phyloP scores from a whole-genome alignment of 2,888 invertebrate species.

The Trisateles emortualis region DNA sequence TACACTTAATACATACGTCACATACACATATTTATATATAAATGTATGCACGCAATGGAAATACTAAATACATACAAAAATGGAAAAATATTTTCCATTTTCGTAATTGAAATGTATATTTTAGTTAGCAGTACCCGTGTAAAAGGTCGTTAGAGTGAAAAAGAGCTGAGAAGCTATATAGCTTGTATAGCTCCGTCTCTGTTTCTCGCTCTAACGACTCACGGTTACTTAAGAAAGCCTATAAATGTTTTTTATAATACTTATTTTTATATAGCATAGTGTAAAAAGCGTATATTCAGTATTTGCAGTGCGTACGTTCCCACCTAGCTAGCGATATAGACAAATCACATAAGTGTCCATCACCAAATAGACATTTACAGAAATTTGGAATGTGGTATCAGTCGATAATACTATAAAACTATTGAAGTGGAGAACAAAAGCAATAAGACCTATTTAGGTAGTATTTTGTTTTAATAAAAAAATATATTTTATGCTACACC shows the following conservation, averaged over 20 bases:
- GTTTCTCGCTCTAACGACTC: too few relatives aligned
- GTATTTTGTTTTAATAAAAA: constrained; percentile 3
- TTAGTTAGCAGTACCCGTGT: constrained; percentile 14
- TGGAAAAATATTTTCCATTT: background rate
- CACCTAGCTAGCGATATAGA: constrained; percentile 47
- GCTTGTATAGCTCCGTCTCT: too few relatives aligned
- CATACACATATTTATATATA: constrained; percentile 51
- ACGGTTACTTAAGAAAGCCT: too few relatives aligned
- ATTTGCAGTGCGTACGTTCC: constrained; percentile 26
- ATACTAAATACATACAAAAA: constrained; percentile 27
- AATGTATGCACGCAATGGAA: constrained; percentile 18
- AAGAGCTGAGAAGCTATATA: too few relatives aligned
- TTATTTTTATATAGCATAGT: background rate
- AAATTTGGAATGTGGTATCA: constrained; percentile 51
- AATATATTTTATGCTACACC: constrained; percentile 2
- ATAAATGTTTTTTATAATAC: too few relatives aligned
- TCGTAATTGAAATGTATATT: constrained; percentile 4
- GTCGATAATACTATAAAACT: constrained; percentile 31
- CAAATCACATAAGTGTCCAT: constrained; percentile 46
- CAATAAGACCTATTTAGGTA: background rate
- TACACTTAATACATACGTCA: constrained; percentile 48
- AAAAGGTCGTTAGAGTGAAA: too few relatives aligned
- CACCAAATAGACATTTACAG: constrained; percentile 17
- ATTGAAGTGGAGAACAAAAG: constrained; percentile 15
- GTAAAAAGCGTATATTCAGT: constrained; percentile 25